A percentile compares a stretch with the other conserved stretches of the same genome.
Evolutionary conservation across 53 echinoderm and acorn worm species (phyloP).

Genomic region (Luidia sarsii): DNA sequence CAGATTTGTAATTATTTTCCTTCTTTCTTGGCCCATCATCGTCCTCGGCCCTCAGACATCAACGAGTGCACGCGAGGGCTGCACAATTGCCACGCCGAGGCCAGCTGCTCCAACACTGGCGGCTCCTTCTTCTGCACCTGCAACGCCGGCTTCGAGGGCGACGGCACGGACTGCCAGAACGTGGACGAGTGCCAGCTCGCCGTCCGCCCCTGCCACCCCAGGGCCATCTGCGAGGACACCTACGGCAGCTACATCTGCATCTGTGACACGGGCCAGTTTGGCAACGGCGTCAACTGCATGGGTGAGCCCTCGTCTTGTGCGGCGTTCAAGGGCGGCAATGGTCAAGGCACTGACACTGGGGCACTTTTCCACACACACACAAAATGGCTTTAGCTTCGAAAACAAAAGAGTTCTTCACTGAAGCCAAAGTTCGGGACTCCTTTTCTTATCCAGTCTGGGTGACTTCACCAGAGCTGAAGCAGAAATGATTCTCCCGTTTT

Average conservation of each 20-base stretch:
- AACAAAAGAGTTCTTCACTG: too few species aligned
- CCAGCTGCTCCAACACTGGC: slow-evolving; percentile 61
- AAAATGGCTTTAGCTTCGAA: too few species aligned
- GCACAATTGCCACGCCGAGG: slow-evolving; percentile 64
- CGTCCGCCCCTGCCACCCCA: slow-evolving; percentile 62
- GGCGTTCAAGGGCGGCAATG: too few species aligned
- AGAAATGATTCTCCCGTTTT: too few species aligned
- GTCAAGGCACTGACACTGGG: too few species aligned
- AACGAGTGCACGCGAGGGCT: slow-evolving; percentile 72
- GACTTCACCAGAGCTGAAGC: too few species aligned
- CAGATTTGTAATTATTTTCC: too few species aligned
- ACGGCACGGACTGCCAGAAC: slow-evolving; percentile 63
- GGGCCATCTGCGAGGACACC: slow-evolving; percentile 73
- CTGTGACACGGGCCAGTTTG: slow-evolving; percentile 66
- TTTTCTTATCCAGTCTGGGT: too few species aligned
- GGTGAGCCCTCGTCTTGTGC: too few species aligned
- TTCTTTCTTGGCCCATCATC: neutral
- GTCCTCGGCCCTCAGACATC: slow-evolving; percentile 52
- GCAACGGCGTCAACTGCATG: slow-evolving; percentile 74
- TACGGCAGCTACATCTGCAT: slow-evolving; percentile 71
- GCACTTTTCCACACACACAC: too few species aligned
- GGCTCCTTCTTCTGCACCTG: slow-evolving; percentile 76
- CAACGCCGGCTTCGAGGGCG: slow-evolving; percentile 67
- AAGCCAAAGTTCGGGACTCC: too few species aligned
- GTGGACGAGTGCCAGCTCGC: slow-evolving; percentile 73